Evolutionary conservation across 2,888 invertebrate genomes (phyloP).

Genomic region (Lepidochitona cinerea): DNA sequence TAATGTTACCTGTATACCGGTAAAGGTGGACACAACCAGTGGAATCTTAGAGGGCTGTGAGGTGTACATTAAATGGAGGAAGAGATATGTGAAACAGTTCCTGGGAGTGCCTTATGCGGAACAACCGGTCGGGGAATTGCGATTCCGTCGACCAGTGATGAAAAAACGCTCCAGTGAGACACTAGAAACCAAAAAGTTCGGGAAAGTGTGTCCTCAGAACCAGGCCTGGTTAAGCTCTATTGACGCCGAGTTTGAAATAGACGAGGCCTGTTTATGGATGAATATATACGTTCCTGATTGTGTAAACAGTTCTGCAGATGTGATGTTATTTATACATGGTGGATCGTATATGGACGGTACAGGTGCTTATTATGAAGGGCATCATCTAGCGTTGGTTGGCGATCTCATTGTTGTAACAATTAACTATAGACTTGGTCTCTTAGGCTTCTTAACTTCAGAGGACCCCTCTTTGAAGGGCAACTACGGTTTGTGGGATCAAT

Average conservation of each 20-base stretch:
- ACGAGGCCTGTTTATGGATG: slow-evolving; percentile 46
- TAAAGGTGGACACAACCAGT: not conserved
- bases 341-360: slow-evolving; percentile 40
- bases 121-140: not conserved
- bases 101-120: slow-evolving; percentile 1
- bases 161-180: not conserved
- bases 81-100: not conserved
- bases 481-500: slow-evolving; percentile 51
- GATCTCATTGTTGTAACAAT: slow-evolving; percentile 43
- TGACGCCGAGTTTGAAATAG: not conserved
- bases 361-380: slow-evolving; percentile 38
- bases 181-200: not conserved
- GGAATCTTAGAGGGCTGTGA: slow-evolving; percentile 2
- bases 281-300: slow-evolving; percentile 43
- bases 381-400: slow-evolving; percentile 32
- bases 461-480: slow-evolving; percentile 46
- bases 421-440: slow-evolving; percentile 44
- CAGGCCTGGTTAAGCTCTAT: not conserved
- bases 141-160: not conserved
- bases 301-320: slow-evolving; percentile 20
- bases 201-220: slow-evolving; percentile 1
- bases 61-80: not conserved
- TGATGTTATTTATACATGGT: slow-evolving; percentile 42
- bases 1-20: too few species aligned
- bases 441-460: slow-evolving; percentile 50